Evolutionary conservation across 2,113 vertebrate species (phyloP), one percentile per base, ranked within the genome.

Genomic region (Prunella fulvescens): DNA sequence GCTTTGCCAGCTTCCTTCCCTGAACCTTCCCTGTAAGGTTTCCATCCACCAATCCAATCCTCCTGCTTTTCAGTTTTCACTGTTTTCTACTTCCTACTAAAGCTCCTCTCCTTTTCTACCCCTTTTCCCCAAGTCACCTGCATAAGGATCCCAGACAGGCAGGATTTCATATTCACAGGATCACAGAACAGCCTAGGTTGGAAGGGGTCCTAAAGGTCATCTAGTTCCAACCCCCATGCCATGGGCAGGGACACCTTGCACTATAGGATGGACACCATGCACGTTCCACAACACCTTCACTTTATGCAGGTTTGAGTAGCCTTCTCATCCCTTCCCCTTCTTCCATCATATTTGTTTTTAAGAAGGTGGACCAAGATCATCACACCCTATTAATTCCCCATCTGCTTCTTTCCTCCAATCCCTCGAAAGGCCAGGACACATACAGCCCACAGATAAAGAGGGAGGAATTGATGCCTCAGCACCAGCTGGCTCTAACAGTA

Each of bases 281-380:
- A 53, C 0, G 0, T 28, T 26, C 20, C 7, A 57, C 1, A 1
- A 3, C 33, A 60, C 25, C 24, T 57, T 19, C 79, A 57, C 31
- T 56, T 76, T 12, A 19, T 25, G 40, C 29, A 56, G 33, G 19
- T 60, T 17, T 73, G 37, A 92, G 64, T 28, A 57, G 67, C 22
- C 29, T 57, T 76, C 57, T 76, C 19, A 47, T 31, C 25, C 33
- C 53, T n/a, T 26, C 25, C 12, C 14, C 37, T 62, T 58, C 35
- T 48, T 72, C 47, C 40, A 80, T 13, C 57, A 28, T 19, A 11
- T 44, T 14, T 60, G 10, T 42, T 72, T 82, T 85, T 60, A 29
- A 83, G 29, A 47, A 66, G 22, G 28, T 29, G 7, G 17, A 45
- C 57, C 54, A 60, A 44, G 44, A 92, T 11, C 18, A 35, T 14